Evolutionary conservation across 2,888 invertebrate genomes (phyloP), one percentile per base, ranked within the genome.

Genomic region (Branchinecta sandiegonensis): DNA sequence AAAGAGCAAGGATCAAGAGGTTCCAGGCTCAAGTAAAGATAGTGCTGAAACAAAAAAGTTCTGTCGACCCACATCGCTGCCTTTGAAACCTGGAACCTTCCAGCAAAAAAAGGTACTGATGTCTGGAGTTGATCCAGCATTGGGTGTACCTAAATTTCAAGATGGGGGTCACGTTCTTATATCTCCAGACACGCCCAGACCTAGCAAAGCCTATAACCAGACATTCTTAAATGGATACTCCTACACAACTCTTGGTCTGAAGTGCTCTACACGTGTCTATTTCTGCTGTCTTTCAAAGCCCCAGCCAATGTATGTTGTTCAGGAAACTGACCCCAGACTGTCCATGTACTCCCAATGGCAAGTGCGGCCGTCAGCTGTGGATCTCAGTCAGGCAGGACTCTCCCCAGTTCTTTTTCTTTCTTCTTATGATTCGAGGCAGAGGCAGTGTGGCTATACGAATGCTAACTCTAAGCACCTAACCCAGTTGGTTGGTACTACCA

Each of bases 271-370:
- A 1, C 86, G 89, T 77, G 86, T 89, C 70, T 93, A 91, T 74
- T 96, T 92, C 78, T 95, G 95, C 75, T 94, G 94, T 1, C 83
- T 94, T 66, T 92, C 93, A 77, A 86, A 92, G 73, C 90, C 93
- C 1, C 95, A 96, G 77, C 95, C 96, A 2, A 93, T 92, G 77
- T 95, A 94, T 77, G 92, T 94, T 70, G 78, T 77, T 23, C 78
- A 80, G 66, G 78, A 79, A 71, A 88, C 88, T 1, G 90, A 90
- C 74, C 89, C 90, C 75, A 90, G 89, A 74, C 80, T 95, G 68
- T 95, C 94, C 64, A 96, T 96, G 95, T 96, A 96, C 77, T 94
- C 94, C 68, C 94, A 94, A 77, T 96, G 95, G 81, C 76, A 78
- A 71, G 67, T 67, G 10, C 64, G 69, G 23, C 67, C 69, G 11